Base-by-base conservation (phyloP, 2,113 vertebrate genomes). In the Pseudonaja textilis region DNA sequence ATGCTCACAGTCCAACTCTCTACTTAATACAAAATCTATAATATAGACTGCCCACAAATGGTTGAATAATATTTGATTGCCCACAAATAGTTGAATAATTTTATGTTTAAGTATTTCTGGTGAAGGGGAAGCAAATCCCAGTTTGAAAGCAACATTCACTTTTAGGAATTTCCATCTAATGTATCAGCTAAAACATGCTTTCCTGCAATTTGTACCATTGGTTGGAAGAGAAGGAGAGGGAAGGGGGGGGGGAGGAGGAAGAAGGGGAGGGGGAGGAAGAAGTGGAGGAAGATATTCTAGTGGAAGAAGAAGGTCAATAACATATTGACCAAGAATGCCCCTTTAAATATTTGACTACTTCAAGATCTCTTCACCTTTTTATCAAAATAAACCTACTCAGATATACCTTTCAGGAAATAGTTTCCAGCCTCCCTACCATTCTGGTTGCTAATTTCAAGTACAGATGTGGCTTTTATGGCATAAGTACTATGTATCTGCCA, bases 181-280 rank as follows among this genome's bases (percentile, higher is more conserved):
- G 16, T 14, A 69, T 69, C 12, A 1, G 6, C 16, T 2, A 81
- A 22, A 42, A 81, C 34, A 81, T 81, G 34, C 1, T 81, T 81
- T 39, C 34, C 34, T 81, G 16, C 6, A 81, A 81, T 81, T 39
- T 42, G 18, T 18, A 69, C 20, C 74, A n/a, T n/a, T 81, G 18
- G n/a, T 74, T 74, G 29, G 16, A 74, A 5, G 9, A 61, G 55
- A 20, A 22, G 55, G 55, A 6, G 20, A 20, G 5, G 55, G 4
- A 20, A 1, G 54, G 16, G 4, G 16, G 1, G 4, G 54, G 1
- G 1, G 23, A 20, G 4, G 20, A 56, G 16, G 25, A 29, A 10
- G 2, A 29, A 1, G 59, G 1, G 1, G 1, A 29, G 23, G 25
- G 11, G 0, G 9, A 55, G 4, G 16, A 1, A 18, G 3, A 55